Evolutionary conservation across 2,797 vertebrate genomes (phyloP).

Genomic region (Artibeus lituratus): DNA sequence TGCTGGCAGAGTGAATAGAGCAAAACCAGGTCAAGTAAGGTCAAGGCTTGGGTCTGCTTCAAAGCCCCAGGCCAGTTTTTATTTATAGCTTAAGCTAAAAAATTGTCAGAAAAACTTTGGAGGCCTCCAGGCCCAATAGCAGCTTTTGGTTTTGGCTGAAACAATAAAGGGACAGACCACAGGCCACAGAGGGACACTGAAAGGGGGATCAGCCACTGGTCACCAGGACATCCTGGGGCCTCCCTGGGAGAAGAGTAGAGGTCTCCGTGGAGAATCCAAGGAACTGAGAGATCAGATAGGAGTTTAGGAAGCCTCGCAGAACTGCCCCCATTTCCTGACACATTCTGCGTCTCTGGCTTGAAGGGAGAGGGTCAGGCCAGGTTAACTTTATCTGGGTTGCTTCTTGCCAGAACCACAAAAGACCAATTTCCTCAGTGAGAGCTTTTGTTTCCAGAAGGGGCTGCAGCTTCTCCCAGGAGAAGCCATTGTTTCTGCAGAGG

Average conservation of each 20-base stretch:
- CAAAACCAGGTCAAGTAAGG: slow-evolving; percentile 30
- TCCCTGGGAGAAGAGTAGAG: not conserved
- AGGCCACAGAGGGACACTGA: not conserved
- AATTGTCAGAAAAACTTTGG: slow-evolving; percentile 20
- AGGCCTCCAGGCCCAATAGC: not conserved
- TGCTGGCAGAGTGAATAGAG: not conserved
- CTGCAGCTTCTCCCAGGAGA: slow-evolving; percentile 40
- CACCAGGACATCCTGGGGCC: not conserved
- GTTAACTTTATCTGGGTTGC: slow-evolving; percentile 52
- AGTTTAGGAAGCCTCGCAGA: not conserved
- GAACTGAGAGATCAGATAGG: not conserved
- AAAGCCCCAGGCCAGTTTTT: slow-evolving; percentile 37
- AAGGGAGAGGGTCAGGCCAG: slow-evolving; percentile 45
- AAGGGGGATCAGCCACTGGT: not conserved
- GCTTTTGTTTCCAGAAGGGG: slow-evolving; percentile 70
- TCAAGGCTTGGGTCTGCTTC: not conserved
- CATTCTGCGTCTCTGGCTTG: not conserved
- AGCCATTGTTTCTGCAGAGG: slow-evolving; percentile 56
- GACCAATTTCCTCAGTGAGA: slow-evolving; percentile 57
- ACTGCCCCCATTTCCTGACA: not conserved
- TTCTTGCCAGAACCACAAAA: slow-evolving; percentile 72
- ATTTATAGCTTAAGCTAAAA: slow-evolving; percentile 64
- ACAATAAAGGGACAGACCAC: slow-evolving; percentile 39
- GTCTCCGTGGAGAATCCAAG: not conserved
- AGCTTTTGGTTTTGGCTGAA: slow-evolving; percentile 44